Evolutionary conservation across 2,888 invertebrate genomes (phyloP).

Genomic region (Parthenolecanium corni): DNA sequence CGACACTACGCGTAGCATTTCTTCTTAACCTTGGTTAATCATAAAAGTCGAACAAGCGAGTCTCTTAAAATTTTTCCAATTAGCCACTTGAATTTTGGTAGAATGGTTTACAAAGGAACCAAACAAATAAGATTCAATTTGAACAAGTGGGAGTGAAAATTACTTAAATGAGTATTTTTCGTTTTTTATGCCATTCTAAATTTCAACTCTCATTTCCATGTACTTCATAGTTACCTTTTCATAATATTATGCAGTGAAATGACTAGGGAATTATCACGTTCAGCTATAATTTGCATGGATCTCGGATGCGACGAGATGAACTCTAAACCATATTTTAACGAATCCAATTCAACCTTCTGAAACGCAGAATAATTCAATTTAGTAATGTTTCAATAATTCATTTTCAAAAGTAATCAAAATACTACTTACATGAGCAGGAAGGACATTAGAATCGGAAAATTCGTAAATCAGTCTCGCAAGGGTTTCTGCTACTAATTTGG

Average conservation of each 20-base stretch:
- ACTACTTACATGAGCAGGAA: conserved; percentile 12
- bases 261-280: conserved; percentile 54
- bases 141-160: no score
- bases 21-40: no score
- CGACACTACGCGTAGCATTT: no score
- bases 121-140: no score
- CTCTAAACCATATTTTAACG: conserved; percentile 63
- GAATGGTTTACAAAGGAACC: no score
- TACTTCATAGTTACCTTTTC: conserved; percentile 42
- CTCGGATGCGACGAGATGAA: conserved; percentile 60
- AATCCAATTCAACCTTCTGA: conserved; percentile 61
- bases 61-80: no score
- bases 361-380: conserved; percentile 33
- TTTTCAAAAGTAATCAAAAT: neutral
- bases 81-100: no score
- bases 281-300: conserved; percentile 58
- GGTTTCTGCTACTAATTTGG: conserved; percentile 66
- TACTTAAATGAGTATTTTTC: no score
- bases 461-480: conserved; percentile 72
- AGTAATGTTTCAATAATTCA: neutral
- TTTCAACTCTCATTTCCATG: no score
- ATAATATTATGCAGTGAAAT: conserved; percentile 59
- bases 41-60: no score
- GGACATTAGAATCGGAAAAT: conserved; percentile 31
- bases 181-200: no score